Evolutionary conservation across 2,797 vertebrate species (phyloP).

Genomic region (Heliangelus exortis): DNA sequence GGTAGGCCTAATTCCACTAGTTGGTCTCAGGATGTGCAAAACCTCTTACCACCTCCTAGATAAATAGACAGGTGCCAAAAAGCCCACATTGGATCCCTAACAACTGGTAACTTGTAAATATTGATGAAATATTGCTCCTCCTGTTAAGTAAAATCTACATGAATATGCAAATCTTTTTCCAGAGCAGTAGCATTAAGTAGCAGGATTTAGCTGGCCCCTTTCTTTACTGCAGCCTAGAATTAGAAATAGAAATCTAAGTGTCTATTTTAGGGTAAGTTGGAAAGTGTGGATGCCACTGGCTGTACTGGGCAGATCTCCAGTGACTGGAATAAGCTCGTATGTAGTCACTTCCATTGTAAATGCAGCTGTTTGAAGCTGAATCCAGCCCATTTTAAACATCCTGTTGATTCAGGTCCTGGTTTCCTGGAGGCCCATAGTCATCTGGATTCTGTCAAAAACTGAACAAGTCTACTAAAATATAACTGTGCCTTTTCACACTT

Average conservation of each 20-base stretch:
- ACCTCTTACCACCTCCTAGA: neutral
- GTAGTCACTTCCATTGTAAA: neutral
- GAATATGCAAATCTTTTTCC: neutral
- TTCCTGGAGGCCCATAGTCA: neutral
- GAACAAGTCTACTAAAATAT: neutral
- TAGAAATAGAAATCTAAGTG: neutral
- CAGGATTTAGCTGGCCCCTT: neutral
- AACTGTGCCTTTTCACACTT: neutral
- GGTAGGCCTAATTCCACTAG: neutral
- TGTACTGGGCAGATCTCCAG: neutral
- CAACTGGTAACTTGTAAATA: neutral
- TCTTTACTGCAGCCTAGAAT: neutral
- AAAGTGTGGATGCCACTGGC: neutral
- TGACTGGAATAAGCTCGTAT: neutral
- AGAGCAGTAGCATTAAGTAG: neutral
- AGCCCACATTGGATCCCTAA: neutral
- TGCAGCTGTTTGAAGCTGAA: neutral
- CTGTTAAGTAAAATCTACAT: neutral
- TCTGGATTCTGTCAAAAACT: neutral
- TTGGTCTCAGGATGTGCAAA: neutral
- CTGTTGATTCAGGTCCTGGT: neutral
- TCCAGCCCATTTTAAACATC: conserved; percentile 18
- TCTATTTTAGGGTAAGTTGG: neutral
- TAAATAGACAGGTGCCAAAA: neutral
- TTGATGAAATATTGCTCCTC: neutral